Evolutionary conservation across 2,888 invertebrate species (phyloP).

Genomic region (Epirrhoe tristata): DNA sequence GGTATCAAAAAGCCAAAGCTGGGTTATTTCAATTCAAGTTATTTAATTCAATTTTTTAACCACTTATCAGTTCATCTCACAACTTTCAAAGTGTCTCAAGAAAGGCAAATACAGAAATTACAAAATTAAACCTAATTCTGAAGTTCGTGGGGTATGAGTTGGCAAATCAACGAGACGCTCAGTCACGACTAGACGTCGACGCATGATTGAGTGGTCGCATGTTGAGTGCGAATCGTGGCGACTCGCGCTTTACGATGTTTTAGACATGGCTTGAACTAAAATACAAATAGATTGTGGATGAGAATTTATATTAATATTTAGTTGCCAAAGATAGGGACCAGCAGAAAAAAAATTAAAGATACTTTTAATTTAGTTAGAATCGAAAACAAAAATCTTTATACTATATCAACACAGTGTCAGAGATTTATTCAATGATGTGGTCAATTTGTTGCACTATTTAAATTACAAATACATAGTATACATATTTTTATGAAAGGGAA

Average conservation of each 20-base stretch:
- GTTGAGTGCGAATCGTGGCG: conserved; percentile 51
- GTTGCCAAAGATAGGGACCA: no score
- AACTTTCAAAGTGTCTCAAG: conserved; percentile 25
- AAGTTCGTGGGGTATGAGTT: conserved; percentile 31
- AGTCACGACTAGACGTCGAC: conserved; percentile 50
- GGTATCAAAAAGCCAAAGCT: no score
- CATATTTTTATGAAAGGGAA: no score
- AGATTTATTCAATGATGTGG: no score
- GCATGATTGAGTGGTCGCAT: conserved; percentile 57
- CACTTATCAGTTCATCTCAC: conserved; percentile 14
- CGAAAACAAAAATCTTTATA: no score
- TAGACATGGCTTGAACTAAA: conserved; percentile 21
- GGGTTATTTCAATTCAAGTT: neutral
- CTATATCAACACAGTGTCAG: no score
- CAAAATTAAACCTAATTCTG: conserved; percentile 30
- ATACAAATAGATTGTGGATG: neutral
- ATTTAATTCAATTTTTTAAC: neutral
- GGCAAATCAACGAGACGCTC: conserved; percentile 44
- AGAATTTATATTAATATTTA: no score
- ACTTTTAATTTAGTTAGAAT: no score
- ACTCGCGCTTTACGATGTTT: conserved; percentile 27
- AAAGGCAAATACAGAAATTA: conserved; percentile 21
- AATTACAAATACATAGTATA: no score
- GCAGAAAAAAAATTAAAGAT: no score
- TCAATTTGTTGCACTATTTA: no score